Conservation (phyloP, 2,113 vertebrate genomes). For the Neodontobutis hainanensis region DNA sequence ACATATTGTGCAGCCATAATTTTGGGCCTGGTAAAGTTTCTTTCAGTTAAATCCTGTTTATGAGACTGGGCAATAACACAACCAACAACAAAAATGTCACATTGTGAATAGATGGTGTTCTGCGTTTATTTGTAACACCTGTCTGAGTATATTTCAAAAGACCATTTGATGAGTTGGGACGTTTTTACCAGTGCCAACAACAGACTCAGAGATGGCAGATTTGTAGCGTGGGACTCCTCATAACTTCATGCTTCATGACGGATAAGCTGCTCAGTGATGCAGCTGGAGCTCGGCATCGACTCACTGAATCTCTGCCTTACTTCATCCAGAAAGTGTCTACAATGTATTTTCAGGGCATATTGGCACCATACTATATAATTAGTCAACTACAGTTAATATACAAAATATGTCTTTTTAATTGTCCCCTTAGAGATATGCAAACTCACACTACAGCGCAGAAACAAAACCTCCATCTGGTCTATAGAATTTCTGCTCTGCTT, state of each 20-base stretch:
- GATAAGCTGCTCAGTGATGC: conserved; percentile 18
- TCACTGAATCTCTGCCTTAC: neutral
- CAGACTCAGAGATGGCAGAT: conserved; percentile 12
- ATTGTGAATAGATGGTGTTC: neutral
- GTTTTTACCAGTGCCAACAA: neutral
- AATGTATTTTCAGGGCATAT: neutral
- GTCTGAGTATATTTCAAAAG: conserved; percentile 5
- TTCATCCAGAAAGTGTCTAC: neutral
- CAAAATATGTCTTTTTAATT: conserved; percentile 15
- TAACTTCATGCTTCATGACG: conserved; percentile 13
- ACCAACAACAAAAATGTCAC: neutral
- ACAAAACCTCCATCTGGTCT: conserved; percentile 1
- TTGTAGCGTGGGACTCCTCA: conserved; percentile 4
- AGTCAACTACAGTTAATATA: conserved; percentile 7
- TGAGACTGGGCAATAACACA: neutral
- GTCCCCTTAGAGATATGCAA: conserved; percentile 6
- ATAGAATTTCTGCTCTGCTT: neutral
- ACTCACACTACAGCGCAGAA: neutral
- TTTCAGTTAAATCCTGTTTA: no score
- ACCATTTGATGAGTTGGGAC: conserved; percentile 1
- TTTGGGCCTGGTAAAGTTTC: no score
- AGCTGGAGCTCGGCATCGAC: conserved; percentile 2
- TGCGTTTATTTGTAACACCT: neutral
- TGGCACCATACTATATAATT: neutral
- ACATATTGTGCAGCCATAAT: no score